Base-by-base conservation (phyloP, 1,140 invertebrate genomes). In the Drosophila rhopaloa region DNA sequence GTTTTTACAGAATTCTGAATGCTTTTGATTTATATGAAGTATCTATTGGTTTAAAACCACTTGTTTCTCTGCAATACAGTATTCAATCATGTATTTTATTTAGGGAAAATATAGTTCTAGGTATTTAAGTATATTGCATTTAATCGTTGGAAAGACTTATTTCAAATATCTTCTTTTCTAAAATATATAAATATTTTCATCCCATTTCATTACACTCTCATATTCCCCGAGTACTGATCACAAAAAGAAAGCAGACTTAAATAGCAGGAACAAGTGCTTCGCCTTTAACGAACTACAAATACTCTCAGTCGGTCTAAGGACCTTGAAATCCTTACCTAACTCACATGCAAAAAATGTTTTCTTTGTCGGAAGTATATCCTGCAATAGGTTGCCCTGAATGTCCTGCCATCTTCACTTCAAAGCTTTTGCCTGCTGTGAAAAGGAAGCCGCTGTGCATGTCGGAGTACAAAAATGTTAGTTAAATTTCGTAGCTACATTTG, bases 401-500 rank as follows among this genome's bases (percentile, higher is more conserved):
- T 61, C 59, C 40, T 70, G 66, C 61, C 62, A 32, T 7, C 35
- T 29, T 16, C 19, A 37, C 35, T 19, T 7, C 32, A 35, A 19
- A 24, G 46, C 14, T 27, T 7, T 27, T 8, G 60, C 60, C 70
- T 71, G 70, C 66, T 84, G 67, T 62, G 35, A 60, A 68, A 65
- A 60, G n/a, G 16, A 35, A 51, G 72, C 72, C 76, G 47, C 59
- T 70, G 32, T 46, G 63, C 51, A 58, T 85, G 78, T 74, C 68
- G 81, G 60, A 40, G 55, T 35, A 46, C 38, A 85, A 65, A 65
- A 79, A 88, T 82, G 66, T 70, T 66, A 86, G 75, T 88, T 73
- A 76, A 82, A 88, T 76, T 86, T 77, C 63, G 71, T 48, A 71
- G 76, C 57, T 48, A 76, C 81, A 83, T 83, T 83, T 75, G 60